phyloP scores from a whole-genome alignment of 2,888 invertebrate species.

The Tetheella fluctuosa region DNA sequence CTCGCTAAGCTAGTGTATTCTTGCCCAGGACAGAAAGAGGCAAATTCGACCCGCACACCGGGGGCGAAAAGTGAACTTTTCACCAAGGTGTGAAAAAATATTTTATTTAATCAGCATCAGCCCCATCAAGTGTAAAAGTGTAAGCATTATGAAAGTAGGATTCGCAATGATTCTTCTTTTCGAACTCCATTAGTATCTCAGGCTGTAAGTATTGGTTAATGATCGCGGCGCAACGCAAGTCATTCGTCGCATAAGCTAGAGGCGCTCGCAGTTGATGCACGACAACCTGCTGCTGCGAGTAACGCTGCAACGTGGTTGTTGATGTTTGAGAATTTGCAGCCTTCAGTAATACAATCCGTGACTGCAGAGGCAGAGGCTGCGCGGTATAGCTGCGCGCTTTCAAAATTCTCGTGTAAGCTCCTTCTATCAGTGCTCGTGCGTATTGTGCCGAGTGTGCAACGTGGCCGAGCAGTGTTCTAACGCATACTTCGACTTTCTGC shows the following conservation, averaged over 20 bases:
- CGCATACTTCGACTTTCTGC: slow-evolving; percentile 33
- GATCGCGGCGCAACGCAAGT: slow-evolving; percentile 48
- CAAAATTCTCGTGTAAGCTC: slow-evolving; percentile 43
- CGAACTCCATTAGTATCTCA: slow-evolving; percentile 42
- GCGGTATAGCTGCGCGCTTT: slow-evolving; percentile 31
- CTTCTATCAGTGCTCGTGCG: slow-evolving; percentile 46
- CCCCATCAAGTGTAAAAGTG: slow-evolving; percentile 34
- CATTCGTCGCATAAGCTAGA: slow-evolving; percentile 38
- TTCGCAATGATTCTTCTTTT: slow-evolving; percentile 54
- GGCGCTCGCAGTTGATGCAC: slow-evolving; percentile 46
- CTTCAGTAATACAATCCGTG: slow-evolving; percentile 46
- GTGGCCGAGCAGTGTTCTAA: slow-evolving; percentile 47
- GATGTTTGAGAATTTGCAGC: slow-evolving; percentile 17
- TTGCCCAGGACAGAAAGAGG: too few species aligned
- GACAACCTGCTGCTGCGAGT: slow-evolving; percentile 38
- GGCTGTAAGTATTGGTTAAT: slow-evolving; percentile 52
- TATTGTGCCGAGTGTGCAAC: slow-evolving; percentile 61
- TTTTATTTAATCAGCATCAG: not conserved
- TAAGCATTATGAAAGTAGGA: slow-evolving; percentile 46
- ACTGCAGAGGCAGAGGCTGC: slow-evolving; percentile 35
- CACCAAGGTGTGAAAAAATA: too few species aligned
- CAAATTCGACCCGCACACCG: too few species aligned
- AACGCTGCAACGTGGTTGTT: slow-evolving; percentile 28
- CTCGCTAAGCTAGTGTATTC: too few species aligned
- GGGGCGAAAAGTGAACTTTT: too few species aligned